Evolutionary conservation across 2,797 vertebrate genomes (phyloP).

Genomic region (Chanos chanos): DNA sequence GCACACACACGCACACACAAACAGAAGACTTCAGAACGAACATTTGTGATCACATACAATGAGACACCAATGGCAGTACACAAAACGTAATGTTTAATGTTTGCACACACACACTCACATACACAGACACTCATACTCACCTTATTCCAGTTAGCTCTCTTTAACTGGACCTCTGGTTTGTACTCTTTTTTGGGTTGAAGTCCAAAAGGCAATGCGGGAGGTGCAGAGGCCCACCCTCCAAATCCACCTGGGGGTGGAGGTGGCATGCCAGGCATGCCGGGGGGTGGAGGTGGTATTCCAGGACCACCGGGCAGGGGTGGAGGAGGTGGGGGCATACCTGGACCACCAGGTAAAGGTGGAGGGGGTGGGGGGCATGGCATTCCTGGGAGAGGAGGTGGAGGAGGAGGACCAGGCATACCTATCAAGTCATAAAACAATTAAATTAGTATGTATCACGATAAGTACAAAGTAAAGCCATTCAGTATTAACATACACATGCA

Average conservation of each 20-base stretch:
- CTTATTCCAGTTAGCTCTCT: slow-evolving; percentile 85
- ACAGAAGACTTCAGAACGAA: too few species aligned
- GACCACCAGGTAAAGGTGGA: slow-evolving; percentile 43
- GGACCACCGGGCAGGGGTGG: slow-evolving; percentile 47
- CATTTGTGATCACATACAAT: too few species aligned
- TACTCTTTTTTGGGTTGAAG: slow-evolving; percentile 79
- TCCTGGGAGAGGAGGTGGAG: slow-evolving; percentile 55
- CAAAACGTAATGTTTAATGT: background rate
- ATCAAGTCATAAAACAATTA: too few species aligned
- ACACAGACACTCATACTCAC: slow-evolving; percentile 58
- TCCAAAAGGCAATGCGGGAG: slow-evolving; percentile 70
- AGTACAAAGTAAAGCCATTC: too few species aligned
- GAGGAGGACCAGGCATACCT: slow-evolving; percentile 26
- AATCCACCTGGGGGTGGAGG: slow-evolving; percentile 64
- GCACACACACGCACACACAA: background rate
- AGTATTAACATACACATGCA: too few species aligned
- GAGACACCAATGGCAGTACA: background rate
- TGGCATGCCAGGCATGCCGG: slow-evolving; percentile 43
- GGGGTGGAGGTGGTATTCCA: slow-evolving; percentile 46
- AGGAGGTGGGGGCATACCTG: slow-evolving; percentile 49
- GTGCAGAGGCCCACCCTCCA: slow-evolving; percentile 58
- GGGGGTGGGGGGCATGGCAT: slow-evolving; percentile 46
- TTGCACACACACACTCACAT: background rate
- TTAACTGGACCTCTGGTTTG: slow-evolving; percentile 79
- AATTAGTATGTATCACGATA: too few species aligned